Evolutionary conservation across 2,888 invertebrate species (phyloP), one percentile per base, ranked within the genome.

Genomic region (Sphaerophoria rueppellii): DNA sequence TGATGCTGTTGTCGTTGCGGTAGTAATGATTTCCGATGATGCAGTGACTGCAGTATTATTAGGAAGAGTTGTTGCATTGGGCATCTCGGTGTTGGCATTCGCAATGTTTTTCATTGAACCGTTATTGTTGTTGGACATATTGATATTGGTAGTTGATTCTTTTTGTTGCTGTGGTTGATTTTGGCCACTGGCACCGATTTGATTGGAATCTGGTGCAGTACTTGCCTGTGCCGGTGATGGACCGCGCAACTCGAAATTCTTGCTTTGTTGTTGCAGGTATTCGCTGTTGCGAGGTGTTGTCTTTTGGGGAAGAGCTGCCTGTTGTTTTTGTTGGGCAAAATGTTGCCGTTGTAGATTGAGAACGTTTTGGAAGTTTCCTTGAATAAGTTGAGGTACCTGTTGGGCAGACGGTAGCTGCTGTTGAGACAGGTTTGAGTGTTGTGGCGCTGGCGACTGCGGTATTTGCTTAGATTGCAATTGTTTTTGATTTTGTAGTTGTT

Each of bases 141-240:
- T 24, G 24, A 2, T 24, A 24, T 24, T 24, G 24, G 32, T 69
- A 58, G 71, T 72, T 57, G 70, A 32, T 9, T 75, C 73, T 24
- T 61, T 71, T 37, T 57, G 79, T n/a, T 73, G 77, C 34, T 67
- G n/a, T n/a, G n/a, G 85, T 14, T 12, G 67, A 34, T 77, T 35
- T 55, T 82, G 86, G 24, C 73, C 81, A 40, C n/a, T n/a, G n/a
- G n/a, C n/a, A n/a, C n/a, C n/a, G n/a, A 87, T 87, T 86, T 88
- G 88, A 88, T 87, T 88, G 0, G 88, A 83, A 40, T 88, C 88
- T 32, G 94, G 94, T 48, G 94, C 94, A 75, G 94, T 93, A 88
- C 94, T 94, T 24, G 94, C 94, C 91, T 94, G 94, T 32, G 94
- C 94, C 78, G 94, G 94, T 54, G 94, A 94, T 86, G 94, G 93